Evolutionary conservation across 2,113 vertebrate genomes (phyloP).

Genomic region (Taurulus bubalis): DNA sequence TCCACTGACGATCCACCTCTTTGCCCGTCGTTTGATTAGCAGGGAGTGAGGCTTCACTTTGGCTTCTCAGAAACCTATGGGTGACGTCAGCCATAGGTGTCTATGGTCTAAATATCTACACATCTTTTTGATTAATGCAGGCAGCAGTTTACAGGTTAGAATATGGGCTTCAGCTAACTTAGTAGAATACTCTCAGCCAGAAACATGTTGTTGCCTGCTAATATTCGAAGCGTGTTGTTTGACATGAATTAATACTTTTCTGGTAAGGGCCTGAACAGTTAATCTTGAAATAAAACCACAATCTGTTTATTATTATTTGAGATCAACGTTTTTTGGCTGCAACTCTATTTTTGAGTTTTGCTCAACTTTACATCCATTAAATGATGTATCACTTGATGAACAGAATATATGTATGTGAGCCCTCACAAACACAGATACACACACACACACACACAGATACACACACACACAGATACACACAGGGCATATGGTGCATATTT

Average conservation of each 20-base stretch:
- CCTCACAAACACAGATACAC: slow-evolving; percentile 22
- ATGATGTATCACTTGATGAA: slow-evolving; percentile 53
- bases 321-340: slow-evolving; percentile 24
- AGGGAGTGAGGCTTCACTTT: too few relatives aligned
- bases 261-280: slow-evolving; percentile 3
- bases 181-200: background rate
- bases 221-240: background rate
- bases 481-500: slow-evolving; percentile 69
- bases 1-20: too few relatives aligned
- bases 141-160: background rate
- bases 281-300: background rate
- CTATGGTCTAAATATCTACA: background rate
- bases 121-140: background rate
- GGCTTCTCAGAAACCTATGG: too few relatives aligned
- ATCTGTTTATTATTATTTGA: background rate
- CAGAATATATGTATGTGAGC: slow-evolving; percentile 56
- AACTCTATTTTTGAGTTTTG: slow-evolving; percentile 21
- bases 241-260: background rate
- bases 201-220: background rate
- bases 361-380: slow-evolving; percentile 43
- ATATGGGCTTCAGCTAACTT: background rate
- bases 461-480: slow-evolving; percentile 19
- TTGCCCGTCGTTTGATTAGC: too few relatives aligned
- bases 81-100: too few relatives aligned
- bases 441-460: slow-evolving; percentile 20